Conservation (phyloP, 2,113 vertebrate species). For the Chaetops frenatus region DNA sequence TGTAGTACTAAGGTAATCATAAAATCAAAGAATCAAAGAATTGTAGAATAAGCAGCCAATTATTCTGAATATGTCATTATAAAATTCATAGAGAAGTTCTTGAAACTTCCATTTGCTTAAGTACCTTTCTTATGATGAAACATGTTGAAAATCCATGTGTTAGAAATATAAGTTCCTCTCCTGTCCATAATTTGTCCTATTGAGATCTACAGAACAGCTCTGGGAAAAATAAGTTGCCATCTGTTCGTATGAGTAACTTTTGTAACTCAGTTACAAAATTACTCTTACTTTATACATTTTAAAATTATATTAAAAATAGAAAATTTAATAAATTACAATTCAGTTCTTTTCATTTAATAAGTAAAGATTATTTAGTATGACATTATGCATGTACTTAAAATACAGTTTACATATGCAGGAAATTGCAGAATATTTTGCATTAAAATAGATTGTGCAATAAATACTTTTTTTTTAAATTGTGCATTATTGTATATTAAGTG, state of each 20-base stretch:
- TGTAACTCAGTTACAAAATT: background rate
- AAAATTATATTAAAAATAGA: background rate
- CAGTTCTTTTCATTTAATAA: background rate
- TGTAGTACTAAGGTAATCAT: background rate
- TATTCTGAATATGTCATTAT: background rate
- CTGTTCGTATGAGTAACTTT: background rate
- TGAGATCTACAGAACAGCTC: background rate
- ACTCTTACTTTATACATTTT: background rate
- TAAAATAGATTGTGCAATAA: background rate
- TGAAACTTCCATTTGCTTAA: background rate
- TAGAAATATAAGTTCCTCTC: background rate
- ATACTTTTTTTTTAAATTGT: fast-evolving
- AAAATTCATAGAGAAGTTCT: background rate
- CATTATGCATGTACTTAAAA: background rate
- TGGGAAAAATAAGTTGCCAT: background rate
- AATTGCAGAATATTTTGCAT: background rate
- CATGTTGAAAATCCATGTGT: background rate
- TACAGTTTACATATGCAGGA: background rate
- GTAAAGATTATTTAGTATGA: background rate
- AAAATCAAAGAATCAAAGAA: background rate
- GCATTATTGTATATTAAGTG: background rate
- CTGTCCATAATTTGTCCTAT: background rate
- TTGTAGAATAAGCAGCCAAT: background rate
- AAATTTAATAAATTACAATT: background rate
- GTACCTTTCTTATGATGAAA: background rate